Evolutionary conservation across 1,140 invertebrate species (phyloP), one percentile per base, ranked within the genome.

Genomic region (Drosophila baimaii): DNA sequence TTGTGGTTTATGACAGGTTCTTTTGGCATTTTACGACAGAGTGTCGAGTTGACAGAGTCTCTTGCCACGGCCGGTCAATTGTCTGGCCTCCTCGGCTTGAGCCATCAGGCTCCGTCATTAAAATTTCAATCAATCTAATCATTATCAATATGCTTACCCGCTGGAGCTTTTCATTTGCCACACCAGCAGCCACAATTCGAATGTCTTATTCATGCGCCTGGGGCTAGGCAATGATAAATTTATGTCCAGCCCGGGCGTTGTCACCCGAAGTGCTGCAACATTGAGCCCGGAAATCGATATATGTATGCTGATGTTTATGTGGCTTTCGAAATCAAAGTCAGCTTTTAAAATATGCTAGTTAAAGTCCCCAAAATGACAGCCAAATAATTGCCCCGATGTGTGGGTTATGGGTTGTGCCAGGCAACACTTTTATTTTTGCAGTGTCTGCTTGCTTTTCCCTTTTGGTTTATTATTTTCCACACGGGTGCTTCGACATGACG

Each of bases 401-500:
- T 21, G 29, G 19, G n/a, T 13, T 13, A 23, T n/a, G n/a, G n/a
- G n/a, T 7, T n/a, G 19, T 9, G 31, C 10, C 31, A 31, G 15
- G 12, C n/a, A 44, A 63, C 25, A 46, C 47, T 65, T 33, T 49
- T 52, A 31, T 37, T 73, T 47, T 73, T 62, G 5, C 47, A 73
- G 56, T 52, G 35, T 41, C 12, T n/a, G 27, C 15, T n/a, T 25
- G 29, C 10, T 43, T 54, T 29, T 41, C 43, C 44, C 44, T 61
- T 66, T 68, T 57, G 44, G 63, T 65, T 72, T 80, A 89, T 84
- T 84, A 89, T 81, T 89, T 89, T 81, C 77, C 84, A 72, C 80
- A 74, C 65, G 84, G 88, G 64, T 81, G 80, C 73, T 23, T 78
- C 69, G 68, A 73, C 65, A 81, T 68, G 77, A 74, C 58, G 47